These are phyloP conservation scores for Hypothenemus hampei DNA, from an alignment of 1,140 invertebrate genomes.

Conservation along the genomic window DNA sequence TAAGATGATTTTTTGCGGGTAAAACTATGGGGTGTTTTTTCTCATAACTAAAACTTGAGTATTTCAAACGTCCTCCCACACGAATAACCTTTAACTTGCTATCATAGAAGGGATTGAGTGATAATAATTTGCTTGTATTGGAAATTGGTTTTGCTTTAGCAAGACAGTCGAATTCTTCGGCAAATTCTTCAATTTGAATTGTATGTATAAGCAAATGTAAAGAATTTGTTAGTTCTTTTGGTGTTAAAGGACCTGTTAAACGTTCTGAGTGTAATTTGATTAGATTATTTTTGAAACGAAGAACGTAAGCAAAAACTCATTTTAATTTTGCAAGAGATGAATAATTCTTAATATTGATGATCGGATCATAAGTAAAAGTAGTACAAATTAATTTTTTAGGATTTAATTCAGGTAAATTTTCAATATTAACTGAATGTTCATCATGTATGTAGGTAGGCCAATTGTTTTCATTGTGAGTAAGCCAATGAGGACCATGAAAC, in stretches of 20 bases:
- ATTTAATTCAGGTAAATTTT: not conserved
- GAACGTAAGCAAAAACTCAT: slow-evolving; percentile 4
- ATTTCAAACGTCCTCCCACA: slow-evolving; percentile 34
- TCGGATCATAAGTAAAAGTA: not conserved
- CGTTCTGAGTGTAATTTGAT: no score
- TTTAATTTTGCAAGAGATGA: slow-evolving; percentile 11
- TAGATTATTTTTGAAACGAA: slow-evolving; percentile 16
- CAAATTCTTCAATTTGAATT: slow-evolving; percentile 10
- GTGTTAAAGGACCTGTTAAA: slow-evolving; percentile 2
- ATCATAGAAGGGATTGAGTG: slow-evolving; percentile 30
- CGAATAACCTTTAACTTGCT: slow-evolving; percentile 23
- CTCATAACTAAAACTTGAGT: slow-evolving; percentile 22
- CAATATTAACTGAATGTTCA: not conserved
- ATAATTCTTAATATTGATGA: not conserved
- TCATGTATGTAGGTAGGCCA: not conserved
- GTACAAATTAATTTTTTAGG: not conserved
- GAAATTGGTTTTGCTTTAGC: no score
- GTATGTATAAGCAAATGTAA: slow-evolving; percentile 2
- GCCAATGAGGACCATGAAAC: slow-evolving; percentile 25
- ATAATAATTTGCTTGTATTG: slow-evolving; percentile 11
- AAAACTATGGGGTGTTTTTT: slow-evolving; percentile 36
- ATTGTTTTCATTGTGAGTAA: slow-evolving; percentile 1
- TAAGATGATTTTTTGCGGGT: slow-evolving; percentile 27
- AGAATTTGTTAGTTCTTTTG: slow-evolving; percentile 1
- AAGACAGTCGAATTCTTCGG: slow-evolving; percentile 4